Evolutionary conservation across 2,888 invertebrate genomes (phyloP), one percentile per base, ranked within the genome.

Genomic region (Trichopoda pennipes): DNA sequence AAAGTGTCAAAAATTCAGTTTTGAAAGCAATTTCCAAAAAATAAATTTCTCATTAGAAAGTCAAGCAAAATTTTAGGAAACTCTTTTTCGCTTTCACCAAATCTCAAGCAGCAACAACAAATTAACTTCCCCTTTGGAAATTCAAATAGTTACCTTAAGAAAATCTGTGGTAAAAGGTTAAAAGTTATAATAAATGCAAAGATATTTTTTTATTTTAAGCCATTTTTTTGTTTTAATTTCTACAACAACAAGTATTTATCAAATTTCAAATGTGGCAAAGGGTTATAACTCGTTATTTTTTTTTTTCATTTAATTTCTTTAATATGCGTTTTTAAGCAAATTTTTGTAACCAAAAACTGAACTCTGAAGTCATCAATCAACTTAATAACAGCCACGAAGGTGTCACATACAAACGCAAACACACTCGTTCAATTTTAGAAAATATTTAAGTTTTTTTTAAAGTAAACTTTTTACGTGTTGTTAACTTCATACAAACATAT

Each of bases 381-480:
- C 55, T 73, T 35, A 61, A 78, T 55, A 47, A 61, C 68, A 74
- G 68, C 63, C 73, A 80, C 60, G 70, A 80, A 76, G 64, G 70
- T 76, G 80, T 70, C 80, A 75, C 80, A 64, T 80, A 76, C 60
- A 17, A 53, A 21, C 12, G 58, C 49, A 74, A 42, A 63, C 35
- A 17, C 12, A 38, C 19, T 14, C 49, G 32, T 63, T 70, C 74
- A 23, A 64, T 69, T 75, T 70, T 66, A 49, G 69, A 81, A 64
- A 73, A 17, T 51, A 21, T 53, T 66, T 61, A 63, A n/a, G n/a
- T 49, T 12, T 21, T 16, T 56, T 49, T 53, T 63, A n/a, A 35
- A 64, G 32, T 16, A n/a, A 4, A 38, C 21, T 58, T 64, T 51
- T 38, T 56, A 75, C 56, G 35, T 69, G 60, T 61, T 69, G 60